Conservation (phyloP, 2,113 vertebrate genomes). For the Melanotaenia duboulayi region DNA sequence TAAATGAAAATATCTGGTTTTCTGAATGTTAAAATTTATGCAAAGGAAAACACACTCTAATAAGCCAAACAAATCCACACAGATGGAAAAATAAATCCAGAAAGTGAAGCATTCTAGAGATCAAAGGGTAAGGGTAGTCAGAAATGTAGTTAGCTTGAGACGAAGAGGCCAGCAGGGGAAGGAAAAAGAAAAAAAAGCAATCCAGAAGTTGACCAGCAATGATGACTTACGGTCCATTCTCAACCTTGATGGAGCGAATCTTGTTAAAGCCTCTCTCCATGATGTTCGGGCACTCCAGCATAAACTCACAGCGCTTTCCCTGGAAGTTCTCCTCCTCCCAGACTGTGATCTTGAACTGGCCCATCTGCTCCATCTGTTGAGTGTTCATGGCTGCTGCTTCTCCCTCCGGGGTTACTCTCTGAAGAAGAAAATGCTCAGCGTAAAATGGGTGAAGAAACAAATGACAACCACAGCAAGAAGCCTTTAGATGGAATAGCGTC, state of each 20-base stretch:
- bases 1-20: background rate
- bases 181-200: background rate
- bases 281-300: slow-evolving; percentile 94
- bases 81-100: background rate
- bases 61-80: background rate
- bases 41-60: background rate
- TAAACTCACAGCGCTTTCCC: slow-evolving; percentile 93
- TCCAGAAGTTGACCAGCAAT: background rate
- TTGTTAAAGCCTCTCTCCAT: slow-evolving; percentile 93
- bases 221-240: slow-evolving; percentile 91
- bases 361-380: slow-evolving; percentile 90
- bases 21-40: background rate
- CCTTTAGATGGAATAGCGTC: background rate
- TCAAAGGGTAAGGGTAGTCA: background rate
- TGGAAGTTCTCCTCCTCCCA: slow-evolving; percentile 98
- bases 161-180: no score
- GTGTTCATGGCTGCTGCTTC: slow-evolving; percentile 86
- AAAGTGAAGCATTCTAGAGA: background rate
- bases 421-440: slow-evolving; percentile 6
- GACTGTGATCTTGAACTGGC: slow-evolving; percentile 91
- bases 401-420: slow-evolving; percentile 62
- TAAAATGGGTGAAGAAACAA: background rate
- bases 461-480: background rate
- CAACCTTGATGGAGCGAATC: slow-evolving; percentile 97
- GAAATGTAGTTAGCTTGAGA: background rate